Percentiles rank a stretch among this genome's conserved stretches.
These are phyloP conservation scores for Cromileptes altivelis DNA, from an alignment of 2,113 vertebrate genomes.

Conservation along the genomic window DNA sequence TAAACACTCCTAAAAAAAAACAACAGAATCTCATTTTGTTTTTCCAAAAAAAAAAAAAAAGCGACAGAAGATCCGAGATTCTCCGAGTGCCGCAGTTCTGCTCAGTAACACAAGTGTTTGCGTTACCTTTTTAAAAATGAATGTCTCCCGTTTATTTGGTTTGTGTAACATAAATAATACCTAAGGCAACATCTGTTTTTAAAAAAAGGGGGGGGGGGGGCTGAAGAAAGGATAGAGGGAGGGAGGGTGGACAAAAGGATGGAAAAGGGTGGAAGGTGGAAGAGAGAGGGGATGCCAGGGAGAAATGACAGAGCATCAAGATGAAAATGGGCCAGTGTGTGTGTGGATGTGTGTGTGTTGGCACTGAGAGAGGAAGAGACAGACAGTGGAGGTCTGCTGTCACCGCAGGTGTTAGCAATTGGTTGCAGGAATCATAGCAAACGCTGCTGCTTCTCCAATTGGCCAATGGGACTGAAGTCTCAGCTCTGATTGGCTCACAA, in stretches of 20 bases:
- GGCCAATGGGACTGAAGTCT: constrained; percentile 27
- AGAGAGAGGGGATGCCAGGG: constrained; percentile 1
- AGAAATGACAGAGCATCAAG: constrained; percentile 58
- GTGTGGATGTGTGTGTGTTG: constrained; percentile 4
- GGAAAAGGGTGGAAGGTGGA: constrained; percentile 14
- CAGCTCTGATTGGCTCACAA: constrained; percentile 59
- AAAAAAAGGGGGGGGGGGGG: constrained; percentile 25
- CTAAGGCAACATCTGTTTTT: constrained; percentile 86
- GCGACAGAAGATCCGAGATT: constrained; percentile 48
- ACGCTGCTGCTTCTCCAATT: constrained; percentile 34
- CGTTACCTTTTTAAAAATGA: constrained; percentile 62
- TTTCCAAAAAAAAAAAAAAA: constrained; percentile 48
- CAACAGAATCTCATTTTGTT: constrained; percentile 64
- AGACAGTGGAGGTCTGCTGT: constrained; percentile 56
- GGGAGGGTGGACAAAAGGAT: constrained; percentile 27
- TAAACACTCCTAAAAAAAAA: constrained; percentile 76
- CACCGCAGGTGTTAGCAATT: constrained; percentile 58
- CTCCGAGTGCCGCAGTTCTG: constrained; percentile 51
- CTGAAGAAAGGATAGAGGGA: background rate
- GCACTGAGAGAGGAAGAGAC: constrained; percentile 21
- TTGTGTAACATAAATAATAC: constrained; percentile 85
- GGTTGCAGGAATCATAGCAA: constrained; percentile 53
- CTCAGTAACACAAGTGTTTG: constrained; percentile 53
- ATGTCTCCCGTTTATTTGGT: constrained; percentile 84
- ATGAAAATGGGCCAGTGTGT: constrained; percentile 35